Evolutionary conservation across 2,888 invertebrate genomes (phyloP), one percentile per base, ranked within the genome.

Genomic region (Leucozona laternaria): DNA sequence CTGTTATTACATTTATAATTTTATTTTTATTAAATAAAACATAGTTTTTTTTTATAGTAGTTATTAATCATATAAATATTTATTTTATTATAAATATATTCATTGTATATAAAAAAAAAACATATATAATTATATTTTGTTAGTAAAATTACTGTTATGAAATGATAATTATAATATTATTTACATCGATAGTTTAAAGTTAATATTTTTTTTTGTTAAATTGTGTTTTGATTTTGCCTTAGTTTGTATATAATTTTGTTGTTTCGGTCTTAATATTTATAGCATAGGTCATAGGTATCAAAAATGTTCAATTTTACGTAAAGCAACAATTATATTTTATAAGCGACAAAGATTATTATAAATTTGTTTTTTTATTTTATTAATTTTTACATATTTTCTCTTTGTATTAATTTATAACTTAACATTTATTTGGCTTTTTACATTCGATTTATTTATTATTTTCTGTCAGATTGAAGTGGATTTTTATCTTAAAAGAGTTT

Each of bases 361-460:
- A 22, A 37, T 40, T 37, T 64, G 17, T 17, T 31, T 68, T 28
- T 25, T 6, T 20, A 7, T 50, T 66, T 71, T 60, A 31, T 50
- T 45, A 62, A 53, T 55, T 71, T 77, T 70, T 80, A 76, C 70
- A 77, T 53, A 22, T 25, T 78, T 62, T 45, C 37, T 37, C 37
- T 50, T 25, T 53, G 25, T 60, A 34, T 53, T 37, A 28, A 28
- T 70, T 50, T 80, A 72, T 73, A 60, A 62, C 82, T 86, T 86
- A 86, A 75, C 68, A 50, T 64, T 78, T 86, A 86, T 86, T 86
- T 86, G 86, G 86, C 86, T 86, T 86, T 85, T 82, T 86, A 86
- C 82, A 82, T 75, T 71, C 57, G 58, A 75, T 62, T 66, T 66
- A 45, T 37, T 31, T n/a, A n/a, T n/a, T n/a, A n/a, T 50, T 71